Evolutionary conservation across 2,797 vertebrate species (phyloP).

Genomic region (Gorsachius magnificus): DNA sequence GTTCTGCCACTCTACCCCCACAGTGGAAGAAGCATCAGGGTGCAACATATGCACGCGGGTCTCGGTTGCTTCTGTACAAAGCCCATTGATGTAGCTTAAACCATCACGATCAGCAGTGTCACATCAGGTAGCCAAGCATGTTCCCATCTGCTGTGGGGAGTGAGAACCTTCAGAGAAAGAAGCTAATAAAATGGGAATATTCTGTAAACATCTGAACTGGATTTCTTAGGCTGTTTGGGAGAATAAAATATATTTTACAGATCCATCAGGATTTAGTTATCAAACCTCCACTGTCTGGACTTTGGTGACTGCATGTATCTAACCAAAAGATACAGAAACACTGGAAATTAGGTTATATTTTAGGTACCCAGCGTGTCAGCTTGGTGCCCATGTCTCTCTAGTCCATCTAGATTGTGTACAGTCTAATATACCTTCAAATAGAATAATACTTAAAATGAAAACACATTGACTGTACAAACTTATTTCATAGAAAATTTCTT

Average conservation of each 20-base stretch:
- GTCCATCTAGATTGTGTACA: not conserved
- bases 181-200: not conserved
- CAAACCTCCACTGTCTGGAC: not conserved
- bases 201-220: not conserved
- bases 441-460: not conserved
- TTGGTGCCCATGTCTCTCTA: not conserved
- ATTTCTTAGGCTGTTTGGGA: not conserved
- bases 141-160: not conserved
- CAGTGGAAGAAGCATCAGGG: not conserved
- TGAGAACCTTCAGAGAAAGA: not conserved
- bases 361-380: not conserved
- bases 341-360: not conserved
- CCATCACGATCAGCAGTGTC: not conserved
- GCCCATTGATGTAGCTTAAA: not conserved
- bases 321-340: not conserved
- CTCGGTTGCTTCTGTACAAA: not conserved
- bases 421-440: not conserved
- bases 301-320: not conserved
- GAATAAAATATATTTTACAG: not conserved
- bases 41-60: accelerated
- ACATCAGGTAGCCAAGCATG: not conserved
- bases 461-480: not conserved
- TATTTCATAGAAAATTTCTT: not conserved
- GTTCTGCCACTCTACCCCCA: not conserved
- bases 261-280: not conserved